These are phyloP conservation scores for Lipotes vexillifer DNA, from an alignment of 2,113 vertebrate genomes.

Conservation along the genomic window DNA sequence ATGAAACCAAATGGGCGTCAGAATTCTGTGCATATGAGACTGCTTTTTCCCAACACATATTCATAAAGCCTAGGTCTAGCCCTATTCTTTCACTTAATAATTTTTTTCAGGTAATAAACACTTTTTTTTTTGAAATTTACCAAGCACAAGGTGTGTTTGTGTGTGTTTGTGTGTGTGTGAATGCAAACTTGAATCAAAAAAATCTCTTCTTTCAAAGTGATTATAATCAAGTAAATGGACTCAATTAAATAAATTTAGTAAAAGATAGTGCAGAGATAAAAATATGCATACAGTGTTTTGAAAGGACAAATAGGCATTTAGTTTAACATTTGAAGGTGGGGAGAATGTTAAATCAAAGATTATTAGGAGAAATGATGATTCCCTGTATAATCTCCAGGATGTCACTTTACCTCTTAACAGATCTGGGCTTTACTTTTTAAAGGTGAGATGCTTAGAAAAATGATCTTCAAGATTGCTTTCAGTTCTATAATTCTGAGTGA, in stretches of 20 bases:
- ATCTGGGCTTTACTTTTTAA: background rate
- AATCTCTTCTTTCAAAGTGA: background rate
- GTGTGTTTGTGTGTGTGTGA: background rate
- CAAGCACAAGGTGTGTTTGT: background rate
- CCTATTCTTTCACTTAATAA: background rate
- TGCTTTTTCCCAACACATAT: background rate
- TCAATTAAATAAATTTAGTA: background rate
- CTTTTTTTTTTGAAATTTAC: background rate
- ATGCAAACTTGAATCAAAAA: background rate
- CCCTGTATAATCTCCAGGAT: background rate
- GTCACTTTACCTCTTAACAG: background rate
- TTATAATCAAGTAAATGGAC: background rate
- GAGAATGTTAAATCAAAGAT: background rate
- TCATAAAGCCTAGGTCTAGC: background rate
- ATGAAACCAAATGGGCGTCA: background rate
- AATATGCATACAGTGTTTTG: background rate
- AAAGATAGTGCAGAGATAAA: background rate
- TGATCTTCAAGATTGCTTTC: background rate
- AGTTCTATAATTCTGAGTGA: background rate
- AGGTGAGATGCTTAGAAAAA: background rate
- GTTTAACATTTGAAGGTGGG: background rate
- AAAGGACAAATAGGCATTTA: background rate
- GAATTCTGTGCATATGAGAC: background rate
- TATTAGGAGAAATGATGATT: background rate
- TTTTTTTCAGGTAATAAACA: background rate